Conservation (phyloP, 2,888 invertebrate genomes). For the Phortica magna region DNA sequence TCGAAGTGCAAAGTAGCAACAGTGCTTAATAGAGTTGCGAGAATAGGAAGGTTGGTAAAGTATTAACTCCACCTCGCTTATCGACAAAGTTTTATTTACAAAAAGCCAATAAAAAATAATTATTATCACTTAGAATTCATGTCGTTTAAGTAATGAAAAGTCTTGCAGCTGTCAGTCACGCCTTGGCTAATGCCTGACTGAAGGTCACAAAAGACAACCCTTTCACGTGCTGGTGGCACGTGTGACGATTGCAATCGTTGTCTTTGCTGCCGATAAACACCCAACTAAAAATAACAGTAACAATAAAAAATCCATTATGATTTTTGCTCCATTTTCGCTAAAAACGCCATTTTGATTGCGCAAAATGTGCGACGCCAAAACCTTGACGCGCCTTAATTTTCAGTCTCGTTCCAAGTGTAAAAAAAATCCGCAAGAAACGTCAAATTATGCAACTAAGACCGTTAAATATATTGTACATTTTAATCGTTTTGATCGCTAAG, state of each 20-base stretch:
- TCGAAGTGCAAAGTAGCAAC: no score
- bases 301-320: background rate
- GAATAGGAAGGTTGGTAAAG: no score
- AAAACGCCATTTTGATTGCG: background rate
- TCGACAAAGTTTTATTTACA: no score
- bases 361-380: background rate
- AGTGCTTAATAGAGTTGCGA: no score
- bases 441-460: conserved; percentile 24
- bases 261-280: no score
- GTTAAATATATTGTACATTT: conserved; percentile 1
- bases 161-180: background rate
- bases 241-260: conserved; percentile 44
- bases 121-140: no score
- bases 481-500: conserved; percentile 11
- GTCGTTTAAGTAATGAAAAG: no score
- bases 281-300: background rate
- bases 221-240: conserved; percentile 54
- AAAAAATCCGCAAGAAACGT: conserved; percentile 20
- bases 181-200: background rate
- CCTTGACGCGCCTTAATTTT: conserved; percentile 32
- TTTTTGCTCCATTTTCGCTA: conserved; percentile 20
- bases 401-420: background rate
- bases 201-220: background rate
- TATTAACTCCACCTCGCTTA: no score
- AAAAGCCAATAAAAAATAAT: no score